Base-by-base conservation (phyloP, 2,113 vertebrate genomes). In the Chlorodrepanis virens region DNA sequence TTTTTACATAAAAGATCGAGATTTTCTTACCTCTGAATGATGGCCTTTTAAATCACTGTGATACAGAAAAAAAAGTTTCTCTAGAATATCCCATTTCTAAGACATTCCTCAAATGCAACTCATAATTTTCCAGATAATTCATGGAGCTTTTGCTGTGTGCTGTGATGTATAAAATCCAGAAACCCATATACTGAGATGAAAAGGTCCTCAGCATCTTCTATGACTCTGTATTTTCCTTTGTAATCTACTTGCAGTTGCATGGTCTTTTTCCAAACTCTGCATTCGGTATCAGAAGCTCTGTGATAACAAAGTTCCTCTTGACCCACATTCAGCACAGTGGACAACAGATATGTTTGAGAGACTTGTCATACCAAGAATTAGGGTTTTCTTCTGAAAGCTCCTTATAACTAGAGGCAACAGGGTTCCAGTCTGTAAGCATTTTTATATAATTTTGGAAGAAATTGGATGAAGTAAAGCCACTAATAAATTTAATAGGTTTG, bases 91-190 rank as follows among this genome's bases (percentile, higher is more conserved):
- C 6, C 1, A 11, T 70, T 90, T 67, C 27, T 56, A 10, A 52
- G 13, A 54, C 10, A 11, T n/a, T 87, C 84, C 42, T 78, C 10
- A 64, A 52, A 13, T 22, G 2, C 19, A 75, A 20, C 5, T 70
- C 6, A 39, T 31, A 1, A 25, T 40, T 90, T 84, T 75, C 19
- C 35, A 75, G 22, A n/a, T 72, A 71, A 24, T 40, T 9, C 1
- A 1, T 17, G 17, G 5, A 10, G 12, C 3, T 95, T 74, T 68
- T 61, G 37, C 16, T 3, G 0, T 9, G 4, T 40, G 3, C 37
- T 63, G 4, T 11, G 8, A 84, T 28, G 50, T 2, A 44, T 9
- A 29, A 87, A 12, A 12, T 40, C 27, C 37, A 87, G 28, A 90
- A 68, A 49, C 4, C 5, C 25, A 45, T 7, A 21, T 7, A 19